phyloP scores from a whole-genome alignment of 2,888 invertebrate species.

The Tipula lateralis region DNA sequence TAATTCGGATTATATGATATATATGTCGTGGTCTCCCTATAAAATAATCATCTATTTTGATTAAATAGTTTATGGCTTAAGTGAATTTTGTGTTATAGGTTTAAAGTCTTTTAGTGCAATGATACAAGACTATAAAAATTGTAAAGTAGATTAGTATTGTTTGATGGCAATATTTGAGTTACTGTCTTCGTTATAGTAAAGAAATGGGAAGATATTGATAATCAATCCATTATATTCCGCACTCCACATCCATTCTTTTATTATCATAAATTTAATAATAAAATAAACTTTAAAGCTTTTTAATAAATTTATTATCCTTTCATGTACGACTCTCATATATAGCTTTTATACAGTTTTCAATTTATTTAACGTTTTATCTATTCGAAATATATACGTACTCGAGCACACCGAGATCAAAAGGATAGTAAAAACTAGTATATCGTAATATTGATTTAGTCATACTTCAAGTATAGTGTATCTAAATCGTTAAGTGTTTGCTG shows the following conservation, averaged over 20 bases:
- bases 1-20: not conserved
- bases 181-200: too few species aligned
- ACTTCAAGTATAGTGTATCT: not conserved
- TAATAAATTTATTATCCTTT: not conserved
- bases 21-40: not conserved
- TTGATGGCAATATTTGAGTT: too few species aligned
- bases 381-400: not conserved
- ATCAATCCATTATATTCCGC: not conserved
- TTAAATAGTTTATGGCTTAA: too few species aligned
- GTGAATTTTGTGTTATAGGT: too few species aligned
- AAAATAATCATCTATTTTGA: too few species aligned
- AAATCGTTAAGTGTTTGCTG: not conserved
- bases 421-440: not conserved
- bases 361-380: not conserved
- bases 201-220: too few species aligned
- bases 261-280: not conserved
- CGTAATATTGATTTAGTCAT: not conserved
- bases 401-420: not conserved
- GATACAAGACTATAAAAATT: too few species aligned
- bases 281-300: not conserved
- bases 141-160: too few species aligned
- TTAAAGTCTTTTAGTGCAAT: too few species aligned
- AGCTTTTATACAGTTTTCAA: not conserved
- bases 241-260: not conserved
- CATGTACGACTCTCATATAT: not conserved